Base-by-base conservation (phyloP, 2,797 vertebrate genomes). In the Syndactyla subalaris region DNA sequence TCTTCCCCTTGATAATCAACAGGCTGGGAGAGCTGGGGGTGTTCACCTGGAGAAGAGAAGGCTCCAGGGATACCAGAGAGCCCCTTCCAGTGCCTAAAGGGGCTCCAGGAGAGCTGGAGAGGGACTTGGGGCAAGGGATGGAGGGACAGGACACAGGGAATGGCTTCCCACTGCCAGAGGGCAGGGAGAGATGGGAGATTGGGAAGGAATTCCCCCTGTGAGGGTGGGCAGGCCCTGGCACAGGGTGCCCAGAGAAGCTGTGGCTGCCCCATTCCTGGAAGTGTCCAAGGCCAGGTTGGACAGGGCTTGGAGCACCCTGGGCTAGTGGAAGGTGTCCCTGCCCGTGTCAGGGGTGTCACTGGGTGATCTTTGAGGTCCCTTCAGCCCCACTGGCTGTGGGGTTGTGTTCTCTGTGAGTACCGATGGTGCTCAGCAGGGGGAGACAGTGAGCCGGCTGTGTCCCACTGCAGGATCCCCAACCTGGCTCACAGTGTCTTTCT, bases 391-490 rank as follows among this genome's bases (percentile, higher is more conserved):
- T 52, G 29, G 16, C 23, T 6, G 32, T 26, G 79, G 57, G 63
- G 83, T 76, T 65, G 58, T 57, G 83, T 70, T 65, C 7, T 23
- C 26, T n/a, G 13, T 38, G 7, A n/a, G 14, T 79, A 0, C 14
- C 13, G 0, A 22, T 0, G 34, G 39, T n/a, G 23, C 16, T 70
- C 96, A 72, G 86, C 79, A 97, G 96, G 73, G 92, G 92, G 94
- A 81, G 95, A 75, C 61, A 23, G 24, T 17, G 94, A 89, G 81
- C 90, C 43, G 41, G 8, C 39, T 57, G 29, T 32, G 54, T 34
- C 57, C 38, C 2, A 4, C 3, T 0, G 26, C 65, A 11, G 29
- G 22, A 1, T 54, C 68, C 59, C 36, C 5, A 14, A 30, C 39
- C 27, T 14, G 34, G 1, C 36, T 34, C 24, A 6, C 17, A 20